Base-by-base conservation (phyloP, 2,113 vertebrate species). In the Ancistrus triradiatus region DNA sequence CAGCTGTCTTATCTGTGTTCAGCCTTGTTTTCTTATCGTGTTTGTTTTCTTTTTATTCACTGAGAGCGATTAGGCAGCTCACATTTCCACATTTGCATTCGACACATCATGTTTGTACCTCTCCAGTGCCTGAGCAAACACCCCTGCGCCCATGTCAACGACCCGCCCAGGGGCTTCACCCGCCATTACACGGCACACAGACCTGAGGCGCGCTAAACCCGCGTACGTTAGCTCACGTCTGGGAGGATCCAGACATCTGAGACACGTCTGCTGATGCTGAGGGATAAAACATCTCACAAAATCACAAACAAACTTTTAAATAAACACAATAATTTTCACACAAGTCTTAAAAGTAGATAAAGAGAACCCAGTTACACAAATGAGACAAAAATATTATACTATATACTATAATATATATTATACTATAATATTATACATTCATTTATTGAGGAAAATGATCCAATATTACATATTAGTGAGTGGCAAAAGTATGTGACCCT, bases 71-170 rank as follows among this genome's bases (percentile, higher is more conserved):
- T 8, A 27, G 25, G 27, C 68, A 15, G 37, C 66, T 13, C 66
- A 68, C 43, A 38, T 52, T 58, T 22, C 33, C 33, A 66, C 33
- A 56, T 73, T 73, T 73, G 70, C 70, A 73, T 73, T 48, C 24
- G 53, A 59, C 59, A 50, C 56, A 48, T 57, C 2, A 28, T 59
- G 70, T 59, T 68, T 59, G 21, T 68, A 50, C 51, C 18, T 37
- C 58, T 51, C 25, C 27, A 24, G 63, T 56, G 65, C 70, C 55
- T 58, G 49, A 24, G 21, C 55, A 72, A 72, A 72, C 70, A 72
- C 51, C 55, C 19, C 40, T 47, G 52, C 25, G 50, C 43, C 13
- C 3, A 21, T 44, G 18, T 18, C 19, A 71, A 13, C 46, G 49
- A 65, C 28, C 55, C 25, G 49, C 22, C 53, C 38, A 49, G 31